Conservation (phyloP, 2,888 invertebrate species). For the Lithophane ornitopus region DNA sequence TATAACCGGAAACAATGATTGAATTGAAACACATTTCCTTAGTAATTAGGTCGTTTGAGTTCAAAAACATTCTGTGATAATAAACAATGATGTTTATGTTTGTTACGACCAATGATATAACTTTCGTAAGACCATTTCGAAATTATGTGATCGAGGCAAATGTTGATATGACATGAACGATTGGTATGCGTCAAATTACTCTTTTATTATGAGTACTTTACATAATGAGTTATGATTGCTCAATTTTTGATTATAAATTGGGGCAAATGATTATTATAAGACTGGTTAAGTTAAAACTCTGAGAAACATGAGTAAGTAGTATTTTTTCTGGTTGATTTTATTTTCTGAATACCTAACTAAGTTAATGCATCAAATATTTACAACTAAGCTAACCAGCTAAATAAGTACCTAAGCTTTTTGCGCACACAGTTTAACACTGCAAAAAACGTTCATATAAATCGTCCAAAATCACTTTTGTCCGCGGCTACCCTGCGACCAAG, state of each 20-base stretch:
- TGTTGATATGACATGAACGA: conserved; percentile 27
- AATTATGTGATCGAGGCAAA: conserved; percentile 35
- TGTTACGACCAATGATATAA: conserved; percentile 44
- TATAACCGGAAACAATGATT: conserved; percentile 55
- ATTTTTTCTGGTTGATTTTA: background rate
- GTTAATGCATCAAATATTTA: background rate
- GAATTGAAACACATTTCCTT: conserved; percentile 68
- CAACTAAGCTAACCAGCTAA: background rate
- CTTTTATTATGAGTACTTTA: conserved; percentile 17
- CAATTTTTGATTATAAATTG: conserved; percentile 7
- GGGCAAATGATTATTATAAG: conserved; percentile 11
- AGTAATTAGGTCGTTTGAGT: conserved; percentile 72
- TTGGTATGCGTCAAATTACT: conserved; percentile 38
- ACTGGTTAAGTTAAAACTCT: background rate
- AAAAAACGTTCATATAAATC: background rate
- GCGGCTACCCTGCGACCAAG: conserved; percentile 64
- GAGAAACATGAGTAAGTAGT: background rate
- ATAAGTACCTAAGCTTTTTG: background rate
- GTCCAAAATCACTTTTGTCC: conserved; percentile 56
- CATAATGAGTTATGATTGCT: conserved; percentile 27
- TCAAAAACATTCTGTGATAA: conserved; percentile 66
- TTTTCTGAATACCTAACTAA: background rate
- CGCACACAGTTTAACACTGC: background rate
- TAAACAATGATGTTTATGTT: conserved; percentile 42
- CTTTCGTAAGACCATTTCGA: conserved; percentile 52